Base-by-base conservation (phyloP, 2,888 invertebrate species). In the Carabus problematicus region DNA sequence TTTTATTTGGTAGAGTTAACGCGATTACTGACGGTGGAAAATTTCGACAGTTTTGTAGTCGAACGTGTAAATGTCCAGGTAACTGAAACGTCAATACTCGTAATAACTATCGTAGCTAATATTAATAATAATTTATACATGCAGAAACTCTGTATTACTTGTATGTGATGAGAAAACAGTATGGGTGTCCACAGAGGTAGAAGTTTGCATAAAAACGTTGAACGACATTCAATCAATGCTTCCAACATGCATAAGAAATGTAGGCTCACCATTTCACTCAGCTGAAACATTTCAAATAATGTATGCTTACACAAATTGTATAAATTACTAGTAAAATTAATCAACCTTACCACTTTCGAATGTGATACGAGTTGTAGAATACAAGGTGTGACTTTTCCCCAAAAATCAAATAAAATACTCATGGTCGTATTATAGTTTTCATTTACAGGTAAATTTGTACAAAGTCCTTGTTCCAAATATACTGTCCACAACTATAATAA, bases 341-440 rank as follows among this genome's bases (percentile, higher is more conserved):
- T 68, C 11, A 49, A 41, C 8, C 42, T 86, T 76, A 95, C 94
- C 81, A 94, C 89, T 87, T 94, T 97, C 9, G 97, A 93, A 78
- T 94, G 92, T 9, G 93, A 91, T 43, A 98, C 90, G 69, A 99
- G 85, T 79, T 98, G 96, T 71, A 99, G 85, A 70, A 99, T 91
- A 71, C 93, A 94, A 0, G 98, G 98, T 45, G 98, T 98, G 6
- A 99, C 93, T 82, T 98, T 94, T 61, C 95, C 94, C 99, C 99
- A 99, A 86, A 99, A 99, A 84, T 98, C 98, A 75, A 97, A 90
- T 64, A 98, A 86, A 73, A 95, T 93, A 73, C 91, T 91, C 82
- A 91, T 87, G 0, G 92, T 90, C 11, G 89, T 84, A 76, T 90
- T 86, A 77, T 91, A 90, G 11, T 89, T 86, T 77, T 94, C 94